Conservation (phyloP, 2,113 vertebrate species). For the Percopsis transmontana region DNA sequence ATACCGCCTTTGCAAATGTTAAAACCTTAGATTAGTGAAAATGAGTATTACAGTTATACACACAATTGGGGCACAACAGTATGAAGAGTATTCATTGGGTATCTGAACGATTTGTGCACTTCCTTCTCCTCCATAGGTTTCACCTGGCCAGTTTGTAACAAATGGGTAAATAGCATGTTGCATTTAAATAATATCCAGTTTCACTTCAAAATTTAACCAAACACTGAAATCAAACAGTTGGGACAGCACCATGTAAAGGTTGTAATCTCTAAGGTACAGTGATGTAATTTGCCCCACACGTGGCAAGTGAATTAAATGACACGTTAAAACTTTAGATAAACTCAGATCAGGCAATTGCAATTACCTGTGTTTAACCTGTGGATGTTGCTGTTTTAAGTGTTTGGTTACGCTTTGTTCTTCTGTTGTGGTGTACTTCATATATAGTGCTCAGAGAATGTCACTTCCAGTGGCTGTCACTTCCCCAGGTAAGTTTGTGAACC, state of each 20-base stretch:
- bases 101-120: neutral
- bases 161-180: constrained; percentile 60
- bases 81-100: neutral
- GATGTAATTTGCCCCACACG: too few species aligned
- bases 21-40: too few species aligned
- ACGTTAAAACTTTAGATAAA: neutral
- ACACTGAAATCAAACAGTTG: too few species aligned
- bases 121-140: constrained; percentile 57
- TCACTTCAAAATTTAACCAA: neutral
- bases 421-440: neutral
- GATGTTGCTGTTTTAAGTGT: neutral
- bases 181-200: neutral
- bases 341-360: neutral
- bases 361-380: too few species aligned
- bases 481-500: constrained; percentile 72
- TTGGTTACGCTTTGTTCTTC: neutral
- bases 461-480: constrained; percentile 85
- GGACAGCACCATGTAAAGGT: too few species aligned
- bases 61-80: neutral
- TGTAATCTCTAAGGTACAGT: too few species aligned
- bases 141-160: constrained; percentile 63
- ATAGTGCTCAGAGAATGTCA: constrained; percentile 77
- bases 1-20: too few species aligned
- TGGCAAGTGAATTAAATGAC: too few species aligned
- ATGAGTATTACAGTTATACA: too few species aligned